Conservation (phyloP, 2,888 invertebrate genomes). For the Helicoverpa assulta region DNA sequence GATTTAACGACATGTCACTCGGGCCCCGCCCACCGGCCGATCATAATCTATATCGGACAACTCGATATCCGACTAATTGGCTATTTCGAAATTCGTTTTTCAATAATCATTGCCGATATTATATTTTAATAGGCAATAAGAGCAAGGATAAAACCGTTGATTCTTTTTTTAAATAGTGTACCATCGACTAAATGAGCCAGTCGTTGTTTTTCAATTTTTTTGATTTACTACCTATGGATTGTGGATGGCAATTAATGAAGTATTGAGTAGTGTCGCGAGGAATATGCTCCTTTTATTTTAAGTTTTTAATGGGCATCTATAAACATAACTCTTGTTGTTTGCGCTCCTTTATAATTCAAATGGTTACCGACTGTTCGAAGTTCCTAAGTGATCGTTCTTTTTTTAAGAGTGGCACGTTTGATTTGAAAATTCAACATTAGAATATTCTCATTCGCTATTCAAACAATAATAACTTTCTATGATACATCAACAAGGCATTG, state of each 20-base stretch:
- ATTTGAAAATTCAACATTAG: not conserved
- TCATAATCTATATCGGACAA: slow-evolving; percentile 71
- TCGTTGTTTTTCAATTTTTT: slow-evolving; percentile 79
- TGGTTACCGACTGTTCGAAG: slow-evolving; percentile 24
- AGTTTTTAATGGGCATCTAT: slow-evolving; percentile 62
- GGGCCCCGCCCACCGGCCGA: slow-evolving; percentile 72
- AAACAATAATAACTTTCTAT: slow-evolving; percentile 37
- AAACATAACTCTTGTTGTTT: slow-evolving; percentile 70
- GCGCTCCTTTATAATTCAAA: slow-evolving; percentile 65
- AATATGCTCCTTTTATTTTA: slow-evolving; percentile 64
- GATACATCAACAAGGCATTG: slow-evolving; percentile 66
- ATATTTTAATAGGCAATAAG: slow-evolving; percentile 86
- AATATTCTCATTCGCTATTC: slow-evolving; percentile 19
- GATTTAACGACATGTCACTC: slow-evolving; percentile 78
- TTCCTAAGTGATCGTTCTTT: not conserved
- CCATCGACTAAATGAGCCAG: slow-evolving; percentile 81
- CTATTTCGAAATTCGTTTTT: slow-evolving; percentile 82
- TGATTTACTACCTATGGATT: slow-evolving; percentile 86
- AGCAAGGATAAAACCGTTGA: slow-evolving; percentile 70
- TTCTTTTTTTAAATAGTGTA: slow-evolving; percentile 74
- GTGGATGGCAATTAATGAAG: slow-evolving; percentile 84
- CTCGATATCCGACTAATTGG: slow-evolving; percentile 78
- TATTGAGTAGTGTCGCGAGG: slow-evolving; percentile 81
- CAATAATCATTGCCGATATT: slow-evolving; percentile 85
- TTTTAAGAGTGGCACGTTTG: not conserved